Conservation (phyloP, 2,888 invertebrate genomes). For the Plemyria rubiginata region DNA sequence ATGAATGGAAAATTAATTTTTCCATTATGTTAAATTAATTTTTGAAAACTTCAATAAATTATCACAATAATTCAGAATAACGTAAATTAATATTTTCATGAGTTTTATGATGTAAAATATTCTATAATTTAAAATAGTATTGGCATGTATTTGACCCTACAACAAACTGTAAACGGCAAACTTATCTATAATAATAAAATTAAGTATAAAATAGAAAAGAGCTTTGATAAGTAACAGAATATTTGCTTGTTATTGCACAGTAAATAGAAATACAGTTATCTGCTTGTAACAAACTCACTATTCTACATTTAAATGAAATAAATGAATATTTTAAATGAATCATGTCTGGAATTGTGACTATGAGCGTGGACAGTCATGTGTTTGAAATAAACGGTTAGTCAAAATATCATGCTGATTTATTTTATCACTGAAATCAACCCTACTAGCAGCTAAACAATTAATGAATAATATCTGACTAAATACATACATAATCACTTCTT, state of each 20-base stretch:
- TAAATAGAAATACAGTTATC: constrained; percentile 32
- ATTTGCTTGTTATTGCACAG: constrained; percentile 45
- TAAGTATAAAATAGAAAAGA: constrained; percentile 48
- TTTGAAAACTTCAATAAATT: neutral
- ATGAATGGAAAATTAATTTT: no score
- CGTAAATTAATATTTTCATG: constrained; percentile 15
- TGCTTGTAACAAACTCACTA: constrained; percentile 37
- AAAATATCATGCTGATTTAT: constrained; percentile 54
- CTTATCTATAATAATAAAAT: constrained; percentile 29
- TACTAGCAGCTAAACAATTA: no score
- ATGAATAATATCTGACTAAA: no score
- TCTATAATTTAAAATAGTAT: neutral
- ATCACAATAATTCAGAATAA: neutral
- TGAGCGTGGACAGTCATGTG: constrained; percentile 55
- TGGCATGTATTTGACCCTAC: constrained; percentile 17
- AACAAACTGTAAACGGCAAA: constrained; percentile 23
- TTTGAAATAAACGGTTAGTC: constrained; percentile 81
- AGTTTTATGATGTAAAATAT: constrained; percentile 20
- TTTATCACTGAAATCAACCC: constrained; percentile 40
- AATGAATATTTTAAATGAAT: constrained; percentile 40
- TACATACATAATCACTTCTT: no score
- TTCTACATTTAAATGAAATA: constrained; percentile 34
- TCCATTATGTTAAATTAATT: neutral
- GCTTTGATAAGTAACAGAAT: constrained; percentile 48
- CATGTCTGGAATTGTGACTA: constrained; percentile 24